These are phyloP conservation scores for Catocala nupta DNA, from an alignment of 2,888 invertebrate species.

Conservation along the genomic window DNA sequence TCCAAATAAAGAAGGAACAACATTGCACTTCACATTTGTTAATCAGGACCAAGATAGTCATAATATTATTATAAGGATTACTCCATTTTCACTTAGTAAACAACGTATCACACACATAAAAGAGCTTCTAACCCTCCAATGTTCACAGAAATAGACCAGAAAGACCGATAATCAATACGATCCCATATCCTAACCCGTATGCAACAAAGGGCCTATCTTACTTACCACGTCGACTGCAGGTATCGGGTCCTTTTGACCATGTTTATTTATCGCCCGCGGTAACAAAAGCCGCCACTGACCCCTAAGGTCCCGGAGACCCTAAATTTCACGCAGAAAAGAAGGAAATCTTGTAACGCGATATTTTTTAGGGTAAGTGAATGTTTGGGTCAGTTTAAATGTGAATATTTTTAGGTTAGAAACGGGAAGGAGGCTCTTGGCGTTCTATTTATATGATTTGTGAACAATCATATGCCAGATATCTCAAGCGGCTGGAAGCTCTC, in stretches of 20 bases:
- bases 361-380: slow-evolving; percentile 51
- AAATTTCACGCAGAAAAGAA: slow-evolving; percentile 60
- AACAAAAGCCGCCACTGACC: slow-evolving; percentile 58
- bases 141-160: slow-evolving; percentile 13
- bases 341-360: slow-evolving; percentile 54
- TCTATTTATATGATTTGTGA: too few relatives aligned
- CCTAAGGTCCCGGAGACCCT: slow-evolving; percentile 57
- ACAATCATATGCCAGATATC: too few relatives aligned
- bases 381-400: slow-evolving; percentile 44
- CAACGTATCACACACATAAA: not conserved
- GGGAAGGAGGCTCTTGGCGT: not conserved
- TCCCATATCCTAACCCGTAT: slow-evolving; percentile 36
- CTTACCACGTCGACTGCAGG: slow-evolving; percentile 49
- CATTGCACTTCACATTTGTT: too few relatives aligned
- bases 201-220: slow-evolving; percentile 38
- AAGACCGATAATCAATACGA: slow-evolving; percentile 43
- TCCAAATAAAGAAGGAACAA: too few relatives aligned
- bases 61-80: too few relatives aligned
- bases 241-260: slow-evolving; percentile 47
- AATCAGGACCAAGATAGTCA: too few relatives aligned
- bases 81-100: too few relatives aligned
- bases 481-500: too few relatives aligned
- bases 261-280: slow-evolving; percentile 58
- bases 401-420: slow-evolving; percentile 11
- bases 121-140: slow-evolving; percentile 13